These are phyloP conservation scores for Corythornis madagascariensis DNA, from an alignment of 2,113 vertebrate species.

Conservation along the genomic window DNA sequence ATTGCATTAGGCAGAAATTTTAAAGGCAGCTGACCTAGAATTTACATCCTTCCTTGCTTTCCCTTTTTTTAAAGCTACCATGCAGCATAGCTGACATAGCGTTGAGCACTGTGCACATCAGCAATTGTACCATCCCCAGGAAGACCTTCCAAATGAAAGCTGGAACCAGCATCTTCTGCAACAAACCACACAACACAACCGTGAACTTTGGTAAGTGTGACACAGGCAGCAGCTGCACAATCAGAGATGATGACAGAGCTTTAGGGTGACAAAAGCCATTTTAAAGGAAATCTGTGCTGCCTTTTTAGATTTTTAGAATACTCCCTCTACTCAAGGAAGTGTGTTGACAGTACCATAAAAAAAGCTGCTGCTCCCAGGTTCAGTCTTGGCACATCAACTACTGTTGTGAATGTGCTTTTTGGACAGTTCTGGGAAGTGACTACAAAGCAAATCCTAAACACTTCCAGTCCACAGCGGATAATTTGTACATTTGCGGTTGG, in stretches of 20 bases:
- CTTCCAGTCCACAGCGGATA: background rate
- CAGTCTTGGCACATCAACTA: background rate
- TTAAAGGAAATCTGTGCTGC: background rate
- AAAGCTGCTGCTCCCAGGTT: background rate
- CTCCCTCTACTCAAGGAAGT: background rate
- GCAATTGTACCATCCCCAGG: background rate
- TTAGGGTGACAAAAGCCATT: background rate
- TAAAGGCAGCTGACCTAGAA: constrained; percentile 9
- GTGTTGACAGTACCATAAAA: background rate
- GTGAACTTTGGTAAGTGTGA: accelerated
- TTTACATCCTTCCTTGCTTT: background rate
- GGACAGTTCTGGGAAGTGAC: background rate
- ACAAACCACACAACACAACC: accelerated
- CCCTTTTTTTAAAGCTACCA: background rate
- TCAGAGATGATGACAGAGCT: accelerated
- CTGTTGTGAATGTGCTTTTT: background rate
- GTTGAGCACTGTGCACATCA: background rate
- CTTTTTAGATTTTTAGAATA: background rate
- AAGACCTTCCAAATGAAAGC: background rate
- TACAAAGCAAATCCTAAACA: background rate
- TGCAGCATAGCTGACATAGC: background rate
- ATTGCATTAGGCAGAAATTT: constrained; percentile 8
- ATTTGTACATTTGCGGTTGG: background rate
- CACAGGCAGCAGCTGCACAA: background rate
- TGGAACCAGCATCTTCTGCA: background rate